Percentiles rank a stretch among this genome's conserved stretches.
These are phyloP conservation scores for Alaudala cheleensis DNA, from an alignment of 2,113 vertebrate species.

Conservation along the genomic window DNA sequence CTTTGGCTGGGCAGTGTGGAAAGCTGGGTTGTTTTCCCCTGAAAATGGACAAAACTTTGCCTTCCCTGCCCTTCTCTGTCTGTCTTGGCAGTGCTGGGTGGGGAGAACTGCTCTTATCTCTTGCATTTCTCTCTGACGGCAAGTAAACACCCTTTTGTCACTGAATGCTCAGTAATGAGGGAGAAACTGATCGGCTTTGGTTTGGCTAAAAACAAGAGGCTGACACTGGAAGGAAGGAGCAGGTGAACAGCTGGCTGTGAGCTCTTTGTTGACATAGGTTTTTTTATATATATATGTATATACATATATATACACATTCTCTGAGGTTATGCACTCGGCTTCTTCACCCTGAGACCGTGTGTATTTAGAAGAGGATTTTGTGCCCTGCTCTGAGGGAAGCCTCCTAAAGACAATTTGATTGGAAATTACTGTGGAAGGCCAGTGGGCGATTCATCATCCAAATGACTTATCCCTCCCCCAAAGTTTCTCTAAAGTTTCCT, in stretches of 20 bases:
- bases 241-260: neutral
- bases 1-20: neutral
- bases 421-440: neutral
- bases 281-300: neutral
- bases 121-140: neutral
- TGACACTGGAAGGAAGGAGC: neutral
- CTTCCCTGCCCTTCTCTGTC: neutral
- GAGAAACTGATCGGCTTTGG: neutral
- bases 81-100: neutral
- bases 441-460: constrained; percentile 14
- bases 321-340: fast-evolving
- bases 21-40: neutral
- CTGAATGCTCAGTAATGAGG: neutral
- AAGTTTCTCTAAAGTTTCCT: constrained; percentile 46
- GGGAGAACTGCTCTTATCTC: neutral
- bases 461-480: constrained; percentile 43
- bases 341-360: neutral
- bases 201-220: neutral
- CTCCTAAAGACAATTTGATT: constrained; percentile 19
- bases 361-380: constrained; percentile 15
- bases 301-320: neutral
- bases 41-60: neutral
- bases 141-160: neutral
- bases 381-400: neutral
- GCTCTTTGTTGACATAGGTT: neutral